Conservation (phyloP, 1,140 invertebrate species). For the Popillia japonica region DNA sequence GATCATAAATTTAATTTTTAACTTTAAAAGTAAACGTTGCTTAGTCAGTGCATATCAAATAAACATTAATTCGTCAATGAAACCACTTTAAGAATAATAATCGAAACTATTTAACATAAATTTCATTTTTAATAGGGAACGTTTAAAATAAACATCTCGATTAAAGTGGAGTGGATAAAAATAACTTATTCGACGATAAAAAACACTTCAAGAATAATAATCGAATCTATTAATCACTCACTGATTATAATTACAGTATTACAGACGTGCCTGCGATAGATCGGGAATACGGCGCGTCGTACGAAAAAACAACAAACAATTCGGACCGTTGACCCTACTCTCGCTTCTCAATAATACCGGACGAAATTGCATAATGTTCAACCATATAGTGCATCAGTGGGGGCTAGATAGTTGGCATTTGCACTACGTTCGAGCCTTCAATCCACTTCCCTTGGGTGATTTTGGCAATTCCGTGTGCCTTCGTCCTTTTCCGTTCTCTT, state of each 20-base stretch:
- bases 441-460: slow-evolving; percentile 26
- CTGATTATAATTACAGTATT: not conserved
- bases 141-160: no score
- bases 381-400: not conserved
- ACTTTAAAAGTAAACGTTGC: no score
- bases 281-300: not conserved
- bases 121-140: no score
- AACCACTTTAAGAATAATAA: no score
- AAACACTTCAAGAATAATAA: no score
- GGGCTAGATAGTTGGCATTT: not conserved
- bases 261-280: not conserved
- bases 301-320: slow-evolving; percentile 29
- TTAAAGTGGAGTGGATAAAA: no score
- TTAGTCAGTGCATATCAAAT: no score
- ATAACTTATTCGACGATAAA: no score
- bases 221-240: not conserved
- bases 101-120: no score
- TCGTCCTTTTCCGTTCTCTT: slow-evolving; percentile 35
- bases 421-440: not conserved
- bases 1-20: no score
- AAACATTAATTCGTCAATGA: no score
- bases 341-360: not conserved
- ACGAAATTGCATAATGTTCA: slow-evolving; percentile 35
- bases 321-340: slow-evolving; percentile 36
- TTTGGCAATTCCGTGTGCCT: slow-evolving; percentile 28